phyloP scores from a whole-genome alignment of 2,888 invertebrate genomes.

The Troglohyphantes excavatus region DNA sequence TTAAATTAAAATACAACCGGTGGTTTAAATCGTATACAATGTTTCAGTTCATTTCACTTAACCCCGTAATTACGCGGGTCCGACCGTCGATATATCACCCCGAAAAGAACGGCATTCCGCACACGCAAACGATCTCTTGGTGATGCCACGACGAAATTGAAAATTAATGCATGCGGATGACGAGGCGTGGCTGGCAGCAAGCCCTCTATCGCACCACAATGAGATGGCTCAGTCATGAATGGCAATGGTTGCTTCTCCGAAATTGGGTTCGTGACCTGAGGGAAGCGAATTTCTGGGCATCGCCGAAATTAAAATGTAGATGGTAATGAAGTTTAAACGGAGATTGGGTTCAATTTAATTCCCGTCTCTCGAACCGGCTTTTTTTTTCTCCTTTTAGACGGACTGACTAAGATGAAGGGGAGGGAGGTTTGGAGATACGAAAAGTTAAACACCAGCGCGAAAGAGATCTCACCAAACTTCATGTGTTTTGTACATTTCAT shows the following conservation, averaged over 20 bases:
- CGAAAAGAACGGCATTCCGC: not conserved
- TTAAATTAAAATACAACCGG: too few relatives aligned
- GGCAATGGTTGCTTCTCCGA: slow-evolving; percentile 30
- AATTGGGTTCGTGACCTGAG: slow-evolving; percentile 74
- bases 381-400: not conserved
- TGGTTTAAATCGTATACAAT: not conserved
- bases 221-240: slow-evolving; percentile 50
- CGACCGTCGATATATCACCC: slow-evolving; percentile 32
- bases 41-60: slow-evolving; percentile 40
- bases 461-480: too few relatives aligned
- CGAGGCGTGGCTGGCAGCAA: slow-evolving; percentile 29
- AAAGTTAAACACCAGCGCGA: not conserved
- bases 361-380: not conserved
- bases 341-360: slow-evolving; percentile 9
- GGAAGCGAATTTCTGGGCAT: not conserved
- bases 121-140: slow-evolving; percentile 29
- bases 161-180: slow-evolving; percentile 49
- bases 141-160: slow-evolving; percentile 57
- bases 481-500: too few relatives aligned
- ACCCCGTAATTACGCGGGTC: slow-evolving; percentile 39
- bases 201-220: not conserved
- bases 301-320: slow-evolving; percentile 48
- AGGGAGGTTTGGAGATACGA: not conserved
- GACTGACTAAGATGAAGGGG: not conserved
- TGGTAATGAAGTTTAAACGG: slow-evolving; percentile 27